phyloP scores from a whole-genome alignment of 2,888 invertebrate species.

The Oxycera nigricornis region DNA sequence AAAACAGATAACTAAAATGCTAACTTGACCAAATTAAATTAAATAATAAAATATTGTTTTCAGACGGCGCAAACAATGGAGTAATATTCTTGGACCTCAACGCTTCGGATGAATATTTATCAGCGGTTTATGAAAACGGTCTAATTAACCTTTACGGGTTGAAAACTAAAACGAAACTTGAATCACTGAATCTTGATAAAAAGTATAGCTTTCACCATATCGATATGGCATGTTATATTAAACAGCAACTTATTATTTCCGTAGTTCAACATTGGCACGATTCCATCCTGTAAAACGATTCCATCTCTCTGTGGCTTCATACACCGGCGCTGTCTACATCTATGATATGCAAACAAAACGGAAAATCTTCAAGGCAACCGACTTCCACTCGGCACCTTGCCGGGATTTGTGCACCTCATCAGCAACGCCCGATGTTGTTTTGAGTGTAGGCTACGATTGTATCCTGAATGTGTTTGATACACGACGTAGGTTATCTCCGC shows the following conservation, averaged over 20 bases:
- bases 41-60: too few species aligned
- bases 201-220: slow-evolving; percentile 50
- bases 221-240: background rate
- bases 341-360: slow-evolving; percentile 58
- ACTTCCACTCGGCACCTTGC: slow-evolving; percentile 59
- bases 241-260: slow-evolving; percentile 7
- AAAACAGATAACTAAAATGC: too few species aligned
- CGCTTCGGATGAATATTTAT: slow-evolving; percentile 58
- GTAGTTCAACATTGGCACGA: slow-evolving; percentile 57
- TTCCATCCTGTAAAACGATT: slow-evolving; percentile 60
- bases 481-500: slow-evolving; percentile 54
- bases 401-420: slow-evolving; percentile 58
- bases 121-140: slow-evolving; percentile 59
- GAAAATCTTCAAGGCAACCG: slow-evolving; percentile 53
- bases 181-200: slow-evolving; percentile 55
- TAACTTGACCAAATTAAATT: too few species aligned
- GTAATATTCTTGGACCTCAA: slow-evolving; percentile 59
- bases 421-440: slow-evolving; percentile 54
- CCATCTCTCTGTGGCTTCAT: slow-evolving; percentile 56
- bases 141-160: slow-evolving; percentile 57
- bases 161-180: slow-evolving; percentile 57
- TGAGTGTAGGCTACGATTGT: slow-evolving; percentile 60
- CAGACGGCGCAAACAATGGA: slow-evolving; percentile 54
- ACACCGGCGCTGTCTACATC: slow-evolving; percentile 56
- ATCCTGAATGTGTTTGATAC: slow-evolving; percentile 59